Percentiles rank a stretch among this genome's conserved stretches.
Conservation (phyloP, 2,113 vertebrate genomes). For the Lichenostomus cassidix region DNA sequence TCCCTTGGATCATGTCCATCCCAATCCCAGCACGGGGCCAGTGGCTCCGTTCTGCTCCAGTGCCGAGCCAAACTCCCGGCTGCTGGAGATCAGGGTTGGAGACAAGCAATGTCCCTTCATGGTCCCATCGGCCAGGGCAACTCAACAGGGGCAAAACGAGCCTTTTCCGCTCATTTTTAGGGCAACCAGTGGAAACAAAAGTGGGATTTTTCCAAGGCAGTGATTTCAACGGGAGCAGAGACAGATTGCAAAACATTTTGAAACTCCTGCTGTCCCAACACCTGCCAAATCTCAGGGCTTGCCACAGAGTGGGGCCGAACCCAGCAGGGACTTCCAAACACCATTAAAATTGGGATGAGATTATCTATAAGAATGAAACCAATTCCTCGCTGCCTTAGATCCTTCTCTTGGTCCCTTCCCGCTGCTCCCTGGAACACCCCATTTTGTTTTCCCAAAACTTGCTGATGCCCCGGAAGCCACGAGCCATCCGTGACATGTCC, state of each 20-base stretch:
- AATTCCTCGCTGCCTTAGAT: neutral
- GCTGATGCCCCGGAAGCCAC: neutral
- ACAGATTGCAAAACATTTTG: neutral
- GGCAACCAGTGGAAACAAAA: neutral
- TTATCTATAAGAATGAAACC: neutral
- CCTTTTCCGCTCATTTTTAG: neutral
- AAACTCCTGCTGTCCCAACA: neutral
- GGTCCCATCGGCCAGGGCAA: rapidly evolving
- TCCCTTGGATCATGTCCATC: neutral
- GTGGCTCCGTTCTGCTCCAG: rapidly evolving
- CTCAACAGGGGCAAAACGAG: rapidly evolving
- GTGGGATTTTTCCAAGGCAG: neutral
- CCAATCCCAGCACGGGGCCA: rapidly evolving
- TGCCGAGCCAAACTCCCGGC: rapidly evolving
- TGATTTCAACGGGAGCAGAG: neutral
- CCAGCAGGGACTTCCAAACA: neutral
- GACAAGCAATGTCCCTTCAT: neutral
- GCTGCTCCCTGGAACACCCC: neutral
- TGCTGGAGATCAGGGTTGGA: neutral
- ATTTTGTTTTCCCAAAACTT: neutral
- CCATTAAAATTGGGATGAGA: neutral
- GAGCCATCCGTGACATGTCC: rapidly evolving
- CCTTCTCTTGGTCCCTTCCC: neutral
- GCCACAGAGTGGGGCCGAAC: neutral
- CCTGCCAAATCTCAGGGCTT: neutral